phyloP scores from a whole-genome alignment of 2,888 invertebrate genomes.

The Venusia cambrica region DNA sequence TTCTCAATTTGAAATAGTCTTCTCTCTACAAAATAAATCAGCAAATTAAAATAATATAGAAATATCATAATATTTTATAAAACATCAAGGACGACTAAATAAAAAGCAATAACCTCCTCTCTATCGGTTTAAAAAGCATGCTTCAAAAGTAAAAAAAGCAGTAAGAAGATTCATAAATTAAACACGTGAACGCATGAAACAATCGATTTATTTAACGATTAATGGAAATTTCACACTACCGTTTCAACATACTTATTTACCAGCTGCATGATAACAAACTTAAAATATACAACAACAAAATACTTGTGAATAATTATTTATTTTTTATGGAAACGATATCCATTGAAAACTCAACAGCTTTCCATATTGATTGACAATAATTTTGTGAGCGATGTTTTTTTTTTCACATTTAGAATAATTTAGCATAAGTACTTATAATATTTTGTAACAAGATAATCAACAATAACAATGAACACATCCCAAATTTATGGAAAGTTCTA shows the following conservation, averaged over 20 bases:
- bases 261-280: slow-evolving; percentile 28
- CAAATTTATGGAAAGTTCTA: not conserved
- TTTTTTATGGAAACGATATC: slow-evolving; percentile 26
- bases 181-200: slow-evolving; percentile 44
- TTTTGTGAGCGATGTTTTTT: too few relatives aligned
- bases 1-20: not conserved
- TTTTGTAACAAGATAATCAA: slow-evolving; percentile 6
- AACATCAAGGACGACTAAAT: not conserved
- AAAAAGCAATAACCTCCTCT: too few relatives aligned
- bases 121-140: too few relatives aligned
- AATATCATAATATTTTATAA: too few relatives aligned
- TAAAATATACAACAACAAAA: slow-evolving; percentile 30
- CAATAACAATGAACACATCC: slow-evolving; percentile 12
- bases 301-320: slow-evolving; percentile 33
- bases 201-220: slow-evolving; percentile 59
- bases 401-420: slow-evolving; percentile 5
- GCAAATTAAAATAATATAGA: too few relatives aligned
- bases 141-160: slow-evolving; percentile 1
- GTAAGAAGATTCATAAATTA: slow-evolving; percentile 24
- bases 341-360: slow-evolving; percentile 27
- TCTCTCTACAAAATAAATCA: slow-evolving; percentile 16
- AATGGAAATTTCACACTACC: slow-evolving; percentile 50
- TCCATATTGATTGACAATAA: slow-evolving; percentile 2
- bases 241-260: slow-evolving; percentile 29
- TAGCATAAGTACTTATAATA: too few relatives aligned